Evolutionary conservation across 2,888 invertebrate genomes (phyloP), one percentile per base, ranked within the genome.

Genomic region (Polymixis flavicincta): DNA sequence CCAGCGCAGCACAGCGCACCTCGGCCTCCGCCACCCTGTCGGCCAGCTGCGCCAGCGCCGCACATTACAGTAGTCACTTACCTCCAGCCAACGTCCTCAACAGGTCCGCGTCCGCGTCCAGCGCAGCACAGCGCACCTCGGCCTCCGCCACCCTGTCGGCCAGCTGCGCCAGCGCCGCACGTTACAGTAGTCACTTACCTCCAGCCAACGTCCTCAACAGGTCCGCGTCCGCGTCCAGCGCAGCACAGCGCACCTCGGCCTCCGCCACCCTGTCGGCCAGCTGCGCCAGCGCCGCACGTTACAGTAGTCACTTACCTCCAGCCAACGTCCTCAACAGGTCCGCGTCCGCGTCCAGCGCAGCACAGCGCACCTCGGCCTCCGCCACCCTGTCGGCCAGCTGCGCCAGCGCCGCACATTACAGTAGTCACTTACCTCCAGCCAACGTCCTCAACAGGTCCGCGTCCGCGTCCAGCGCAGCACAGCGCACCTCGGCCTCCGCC

Each of bases 11-110:
- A 78, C 91, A 90, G 71, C 93, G 93, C 85, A 96, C 92, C 84
- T 96, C 96, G 0, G 95, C 95, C 87, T 94, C 95, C 19, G 96
- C 96, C 54, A 93, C 94, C 63, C 95, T 89, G 89, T 96, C 96
- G 85, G 94, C 93, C 77, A 96, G 94, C 85, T 90, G 89, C 55
- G 96, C 96, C 32, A 96, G 92, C 86, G 92, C 92, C 52, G 92
- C 91, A n/a, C n/a, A n/a, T n/a, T n/a, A n/a, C n/a, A n/a, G n/a
- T n/a, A n/a, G n/a, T n/a, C n/a, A n/a, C n/a, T 14, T 71, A 94
- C 95, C 95, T 80, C 94, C 95, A 8, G 95, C 96, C 52, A 96
- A 90, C 7, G 94, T 90, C 25, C 95, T 85, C 65, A 96, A 89
- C 76, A 95, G 85, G 59, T 95, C 95, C 0, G 93, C 93, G 59